These are phyloP conservation scores for Portunus trituberculatus DNA, from an alignment of 1,140 invertebrate genomes.

Conservation along the genomic window DNA sequence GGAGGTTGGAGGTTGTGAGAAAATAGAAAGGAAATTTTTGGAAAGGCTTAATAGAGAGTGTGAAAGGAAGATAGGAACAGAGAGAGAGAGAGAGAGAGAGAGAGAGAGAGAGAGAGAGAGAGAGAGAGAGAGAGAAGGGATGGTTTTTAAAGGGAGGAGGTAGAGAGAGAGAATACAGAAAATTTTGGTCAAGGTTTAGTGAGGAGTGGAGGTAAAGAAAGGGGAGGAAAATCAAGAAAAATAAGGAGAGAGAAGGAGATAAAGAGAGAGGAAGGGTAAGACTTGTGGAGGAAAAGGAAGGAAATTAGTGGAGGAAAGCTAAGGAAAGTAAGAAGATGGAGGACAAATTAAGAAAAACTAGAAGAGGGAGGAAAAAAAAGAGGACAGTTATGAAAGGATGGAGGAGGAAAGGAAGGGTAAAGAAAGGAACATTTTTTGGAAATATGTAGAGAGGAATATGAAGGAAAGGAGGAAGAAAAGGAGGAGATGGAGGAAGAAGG, in stretches of 20 bases:
- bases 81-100: not conserved
- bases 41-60: not conserved
- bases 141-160: not conserved
- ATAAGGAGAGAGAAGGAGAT: not conserved
- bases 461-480: not conserved
- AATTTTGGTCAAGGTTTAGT: not conserved
- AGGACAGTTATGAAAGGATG: too few relatives aligned
- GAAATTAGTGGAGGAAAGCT: too few relatives aligned
- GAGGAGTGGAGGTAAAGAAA: not conserved
- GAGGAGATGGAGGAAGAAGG: not conserved
- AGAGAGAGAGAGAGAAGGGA: not conserved
- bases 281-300: too few relatives aligned
- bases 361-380: not conserved
- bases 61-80: not conserved
- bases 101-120: too few relatives aligned
- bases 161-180: not conserved
- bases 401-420: not conserved
- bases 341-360: too few relatives aligned
- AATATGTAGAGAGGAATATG: not conserved
- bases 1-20: too few relatives aligned
- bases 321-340: too few relatives aligned
- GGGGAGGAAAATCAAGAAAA: not conserved
- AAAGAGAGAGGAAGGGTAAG: not conserved
- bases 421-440: not conserved
- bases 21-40: not conserved